These are phyloP conservation scores for Sardinella longiceps DNA, from an alignment of 2,797 vertebrate genomes.

Conservation along the genomic window DNA sequence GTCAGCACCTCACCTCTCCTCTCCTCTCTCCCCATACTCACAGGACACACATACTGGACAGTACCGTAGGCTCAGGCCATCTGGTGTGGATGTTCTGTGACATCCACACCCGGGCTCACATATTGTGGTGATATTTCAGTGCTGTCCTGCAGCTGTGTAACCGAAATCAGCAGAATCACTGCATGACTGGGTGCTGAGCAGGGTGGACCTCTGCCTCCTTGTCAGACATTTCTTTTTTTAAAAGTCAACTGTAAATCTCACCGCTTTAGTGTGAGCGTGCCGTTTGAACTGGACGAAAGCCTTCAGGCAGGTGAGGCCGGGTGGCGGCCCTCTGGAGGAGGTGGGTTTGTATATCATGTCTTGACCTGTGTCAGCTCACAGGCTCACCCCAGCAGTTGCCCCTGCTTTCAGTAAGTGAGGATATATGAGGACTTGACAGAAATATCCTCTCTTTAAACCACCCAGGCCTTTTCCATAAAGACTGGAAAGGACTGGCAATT, in stretches of 20 bases:
- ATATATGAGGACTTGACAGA: background rate
- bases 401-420: background rate
- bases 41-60: background rate
- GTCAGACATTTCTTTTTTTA: background rate
- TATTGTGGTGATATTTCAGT: slow-evolving; percentile 1
- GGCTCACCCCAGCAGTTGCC: background rate
- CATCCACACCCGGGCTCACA: background rate
- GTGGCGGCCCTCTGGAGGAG: background rate
- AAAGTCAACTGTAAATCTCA: background rate
- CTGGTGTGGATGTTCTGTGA: background rate
- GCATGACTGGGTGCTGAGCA: background rate
- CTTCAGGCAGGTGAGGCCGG: background rate
- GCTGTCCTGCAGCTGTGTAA: background rate
- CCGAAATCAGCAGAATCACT: background rate
- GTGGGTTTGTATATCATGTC: background rate
- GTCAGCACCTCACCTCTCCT: slow-evolving; percentile 63
- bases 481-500: background rate
- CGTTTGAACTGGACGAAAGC: background rate
- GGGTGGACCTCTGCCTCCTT: background rate
- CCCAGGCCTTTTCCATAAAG: background rate
- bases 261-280: background rate
- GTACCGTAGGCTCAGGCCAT: background rate
- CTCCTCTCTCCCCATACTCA: background rate
- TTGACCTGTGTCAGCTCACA: background rate
- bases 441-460: background rate